Evolutionary conservation across 2,888 invertebrate genomes (phyloP).

Genomic region (Oegoconia quadripuncta): DNA sequence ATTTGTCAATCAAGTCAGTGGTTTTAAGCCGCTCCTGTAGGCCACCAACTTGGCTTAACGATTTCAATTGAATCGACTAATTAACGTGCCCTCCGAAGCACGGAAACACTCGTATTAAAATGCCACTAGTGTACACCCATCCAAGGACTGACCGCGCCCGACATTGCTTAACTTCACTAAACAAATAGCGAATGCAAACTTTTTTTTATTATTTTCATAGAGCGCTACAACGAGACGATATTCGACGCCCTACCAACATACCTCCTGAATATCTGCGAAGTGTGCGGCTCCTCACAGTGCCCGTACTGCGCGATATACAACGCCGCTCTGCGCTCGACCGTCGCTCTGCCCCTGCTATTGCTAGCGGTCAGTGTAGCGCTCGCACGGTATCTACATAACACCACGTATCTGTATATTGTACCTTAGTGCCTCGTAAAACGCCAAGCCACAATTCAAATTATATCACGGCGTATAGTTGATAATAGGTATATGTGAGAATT

Average conservation of each 20-base stretch:
- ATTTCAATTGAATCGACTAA: too few species aligned
- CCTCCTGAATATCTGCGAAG: conserved; percentile 94
- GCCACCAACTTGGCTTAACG: too few species aligned
- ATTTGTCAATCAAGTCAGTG: too few species aligned
- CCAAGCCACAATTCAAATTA: too few species aligned
- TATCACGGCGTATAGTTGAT: too few species aligned
- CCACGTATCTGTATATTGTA: conserved; percentile 13
- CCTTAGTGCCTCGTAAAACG: conserved; percentile 3
- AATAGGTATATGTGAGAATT: too few species aligned
- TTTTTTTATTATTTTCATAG: conserved; percentile 57
- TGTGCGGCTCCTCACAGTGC: conserved; percentile 96
- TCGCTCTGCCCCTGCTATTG: conserved; percentile 29
- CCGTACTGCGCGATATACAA: conserved; percentile 95
- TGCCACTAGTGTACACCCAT: too few species aligned
- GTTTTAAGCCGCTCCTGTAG: too few species aligned
- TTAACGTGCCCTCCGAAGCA: too few species aligned
- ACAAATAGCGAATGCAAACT: neutral
- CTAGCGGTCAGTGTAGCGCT: conserved; percentile 24
- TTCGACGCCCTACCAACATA: conserved; percentile 93
- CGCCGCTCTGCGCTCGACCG: conserved; percentile 60
- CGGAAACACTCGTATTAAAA: too few species aligned
- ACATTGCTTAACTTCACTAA: neutral
- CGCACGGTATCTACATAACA: conserved; percentile 15
- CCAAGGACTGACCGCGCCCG: too few species aligned
- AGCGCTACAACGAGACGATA: conserved; percentile 95